These are phyloP conservation scores for Drosophila persimilis DNA, from an alignment of 1,140 invertebrate genomes.

Conservation along the genomic window DNA sequence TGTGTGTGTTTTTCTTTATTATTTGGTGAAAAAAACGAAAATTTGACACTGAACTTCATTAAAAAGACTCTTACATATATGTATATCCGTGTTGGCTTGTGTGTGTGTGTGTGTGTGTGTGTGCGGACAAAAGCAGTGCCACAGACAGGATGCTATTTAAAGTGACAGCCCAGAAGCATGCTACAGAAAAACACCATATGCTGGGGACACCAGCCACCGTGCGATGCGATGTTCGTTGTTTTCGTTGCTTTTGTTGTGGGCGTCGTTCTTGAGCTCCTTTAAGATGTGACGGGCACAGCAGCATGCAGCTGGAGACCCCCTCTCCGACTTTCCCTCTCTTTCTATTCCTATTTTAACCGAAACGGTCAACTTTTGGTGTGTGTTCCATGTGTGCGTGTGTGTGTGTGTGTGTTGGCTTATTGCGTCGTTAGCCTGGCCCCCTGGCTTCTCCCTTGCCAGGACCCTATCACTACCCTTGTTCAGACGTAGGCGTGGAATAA, in stretches of 20 bases:
- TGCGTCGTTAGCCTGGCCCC: constrained; percentile 53
- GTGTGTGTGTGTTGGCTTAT: constrained; percentile 37
- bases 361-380: constrained; percentile 1
- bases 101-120: constrained; percentile 17
- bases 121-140: constrained; percentile 22
- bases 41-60: constrained; percentile 78
- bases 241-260: background rate
- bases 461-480: too few relatives aligned
- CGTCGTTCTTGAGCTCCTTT: too few relatives aligned
- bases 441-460: background rate
- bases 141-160: constrained; percentile 22
- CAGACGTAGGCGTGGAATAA: constrained; percentile 27
- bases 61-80: constrained; percentile 12
- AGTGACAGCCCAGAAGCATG: constrained; percentile 46
- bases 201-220: constrained; percentile 1
- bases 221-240: constrained; percentile 2
- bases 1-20: constrained; percentile 34
- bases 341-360: constrained; percentile 26
- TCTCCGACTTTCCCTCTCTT: background rate
- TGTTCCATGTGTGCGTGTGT: background rate
- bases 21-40: constrained; percentile 67
- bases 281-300: too few relatives aligned
- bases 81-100: background rate
- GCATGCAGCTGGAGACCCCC: too few relatives aligned
- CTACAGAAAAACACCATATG: constrained; percentile 66